Evolutionary conservation across 1,140 invertebrate genomes (phyloP), one percentile per base, ranked within the genome.

Genomic region (Atopsyche davidsoni): DNA sequence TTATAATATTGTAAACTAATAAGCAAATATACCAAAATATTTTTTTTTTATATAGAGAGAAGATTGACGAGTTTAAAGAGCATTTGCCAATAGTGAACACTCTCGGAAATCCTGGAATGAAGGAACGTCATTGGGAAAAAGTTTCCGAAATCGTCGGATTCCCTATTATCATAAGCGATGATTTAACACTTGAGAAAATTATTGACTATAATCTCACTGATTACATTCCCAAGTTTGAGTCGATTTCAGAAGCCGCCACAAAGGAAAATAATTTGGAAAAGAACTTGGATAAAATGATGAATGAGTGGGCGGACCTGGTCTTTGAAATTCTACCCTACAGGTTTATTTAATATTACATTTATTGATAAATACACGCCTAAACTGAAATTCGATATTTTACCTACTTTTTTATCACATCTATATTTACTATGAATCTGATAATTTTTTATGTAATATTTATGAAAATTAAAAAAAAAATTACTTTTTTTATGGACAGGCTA

Each of bases 61-160:
- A 80, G 67, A 90, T 97, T 51, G 93, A 97, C 62, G 83, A 86
- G 13, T 97, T 98, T 68, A 86, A 86, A 53, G 85, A 87, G 35
- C 81, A 96, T 63, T 79, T 96, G 79, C 91, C 93, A 0, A 82
- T 97, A 4, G 86, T 98, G 41, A 79, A 86, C 62, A 95, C 91
- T 0, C 70, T 98, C 1, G 94, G 94, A 31, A 98, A 97, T 77
- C 92, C 93, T 3, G 92, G 87, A 24, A 82, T 98, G 76, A 87
- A 96, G 62, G 81, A 82, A 9, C 78, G 94, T 7, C 95, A 98
- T 68, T 98, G 95, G 95, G 92, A 96, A 62, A 86, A 91, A 69
- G 85, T 98, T 9, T 95, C 92, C 0, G 92, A 97, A 60, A 89
- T 96, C 48, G 89, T 97, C 58, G 93, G 92, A 0, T 96, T 94